Percentiles rank a stretch among this genome's conserved stretches.
Evolutionary conservation across 2,797 vertebrate species (phyloP).

Genomic region (Novumbra hubbsi): DNA sequence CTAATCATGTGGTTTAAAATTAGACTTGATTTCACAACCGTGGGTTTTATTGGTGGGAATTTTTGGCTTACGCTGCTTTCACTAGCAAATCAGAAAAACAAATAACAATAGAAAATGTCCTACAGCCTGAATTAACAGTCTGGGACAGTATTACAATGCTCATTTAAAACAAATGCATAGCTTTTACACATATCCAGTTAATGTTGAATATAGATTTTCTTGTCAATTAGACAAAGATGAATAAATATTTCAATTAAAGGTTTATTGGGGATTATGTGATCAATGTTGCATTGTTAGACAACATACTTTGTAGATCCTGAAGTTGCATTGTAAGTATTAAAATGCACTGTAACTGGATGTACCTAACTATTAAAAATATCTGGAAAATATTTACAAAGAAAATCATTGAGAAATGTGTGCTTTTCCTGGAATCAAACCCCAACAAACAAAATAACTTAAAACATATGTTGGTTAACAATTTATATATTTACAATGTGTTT

Average conservation of each 20-base stretch:
- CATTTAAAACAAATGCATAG: background rate
- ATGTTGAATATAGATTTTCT: background rate
- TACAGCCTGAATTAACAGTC: conserved; percentile 2
- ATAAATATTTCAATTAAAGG: background rate
- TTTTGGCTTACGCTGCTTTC: conserved; percentile 29
- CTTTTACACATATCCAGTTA: background rate
- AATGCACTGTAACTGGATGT: background rate
- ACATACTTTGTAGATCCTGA: background rate
- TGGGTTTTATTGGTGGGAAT: conserved; percentile 42
- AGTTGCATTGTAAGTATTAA: background rate
- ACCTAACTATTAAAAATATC: background rate
- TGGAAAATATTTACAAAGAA: background rate
- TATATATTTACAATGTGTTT: conserved; percentile 18
- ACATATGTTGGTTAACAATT: conserved; percentile 56
- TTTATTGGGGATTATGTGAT: background rate
- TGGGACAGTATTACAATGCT: background rate
- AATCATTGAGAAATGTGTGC: background rate
- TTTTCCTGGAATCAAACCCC: background rate
- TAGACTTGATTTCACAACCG: conserved; percentile 49
- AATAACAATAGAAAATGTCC: background rate
- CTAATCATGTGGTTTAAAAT: conserved; percentile 54
- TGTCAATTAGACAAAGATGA: background rate
- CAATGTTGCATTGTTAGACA: background rate
- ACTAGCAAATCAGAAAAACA: conserved; percentile 20
- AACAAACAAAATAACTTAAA: conserved; percentile 21